Conservation (phyloP, 2,797 vertebrate genomes). For the Vipera ursinii region DNA sequence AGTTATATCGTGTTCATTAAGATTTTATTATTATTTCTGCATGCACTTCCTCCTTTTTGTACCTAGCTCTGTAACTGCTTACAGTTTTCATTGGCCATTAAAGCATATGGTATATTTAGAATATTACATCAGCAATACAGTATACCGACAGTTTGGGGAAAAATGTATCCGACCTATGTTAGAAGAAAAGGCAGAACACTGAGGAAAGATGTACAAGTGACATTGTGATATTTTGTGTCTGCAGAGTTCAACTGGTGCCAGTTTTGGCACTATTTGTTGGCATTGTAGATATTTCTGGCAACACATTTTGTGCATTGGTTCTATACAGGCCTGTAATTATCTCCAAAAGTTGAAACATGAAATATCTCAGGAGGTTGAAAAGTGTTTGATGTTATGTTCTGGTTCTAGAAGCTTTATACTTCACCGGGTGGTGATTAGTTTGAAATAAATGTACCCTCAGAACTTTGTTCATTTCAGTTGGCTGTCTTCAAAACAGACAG, state of each 20-base stretch:
- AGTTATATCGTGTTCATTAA: neutral
- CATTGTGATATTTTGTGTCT: neutral
- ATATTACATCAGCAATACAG: neutral
- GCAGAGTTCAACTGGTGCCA: neutral
- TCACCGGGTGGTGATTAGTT: neutral
- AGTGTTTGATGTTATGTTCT: neutral
- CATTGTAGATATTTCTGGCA: neutral
- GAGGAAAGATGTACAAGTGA: neutral
- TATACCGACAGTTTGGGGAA: neutral
- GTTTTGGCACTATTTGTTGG: neutral
- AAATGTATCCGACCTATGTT: neutral
- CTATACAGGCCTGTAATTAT: neutral
- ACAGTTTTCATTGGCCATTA: neutral
- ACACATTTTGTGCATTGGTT: neutral
- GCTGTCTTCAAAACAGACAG: neutral
- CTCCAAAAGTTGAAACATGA: neutral
- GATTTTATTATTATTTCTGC: neutral
- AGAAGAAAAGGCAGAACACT: neutral
- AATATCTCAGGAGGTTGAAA: neutral
- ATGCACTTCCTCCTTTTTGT: neutral
- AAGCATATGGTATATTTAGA: neutral
- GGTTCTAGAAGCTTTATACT: neutral
- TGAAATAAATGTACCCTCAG: conserved; percentile 16
- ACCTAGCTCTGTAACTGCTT: neutral
- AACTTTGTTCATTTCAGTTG: neutral